Percentiles rank a stretch among this genome's conserved stretches.
Evolutionary conservation across 2,888 invertebrate genomes (phyloP).

Genomic region (Nymphalis polychloros): DNA sequence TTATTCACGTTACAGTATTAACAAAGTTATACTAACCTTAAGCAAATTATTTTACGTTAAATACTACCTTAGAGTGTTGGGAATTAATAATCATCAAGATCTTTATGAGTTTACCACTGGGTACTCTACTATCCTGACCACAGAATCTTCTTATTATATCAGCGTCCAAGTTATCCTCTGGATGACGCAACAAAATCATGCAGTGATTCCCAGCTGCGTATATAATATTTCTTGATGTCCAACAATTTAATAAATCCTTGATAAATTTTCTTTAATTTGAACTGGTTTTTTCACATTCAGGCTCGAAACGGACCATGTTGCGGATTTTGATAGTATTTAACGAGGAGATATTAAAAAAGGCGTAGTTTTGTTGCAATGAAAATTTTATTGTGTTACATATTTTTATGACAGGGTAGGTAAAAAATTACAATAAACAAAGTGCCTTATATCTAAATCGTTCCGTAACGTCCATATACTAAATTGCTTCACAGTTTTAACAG

Average conservation of each 20-base stretch:
- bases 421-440: background rate
- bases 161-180: background rate
- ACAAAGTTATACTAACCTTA: constrained; percentile 8
- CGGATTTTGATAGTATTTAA: background rate
- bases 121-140: constrained; percentile 3
- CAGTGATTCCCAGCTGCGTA: background rate
- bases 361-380: constrained; percentile 2
- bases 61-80: constrained; percentile 13
- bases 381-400: background rate
- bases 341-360: constrained; percentile 1
- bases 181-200: constrained; percentile 11
- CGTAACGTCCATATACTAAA: background rate
- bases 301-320: no score
- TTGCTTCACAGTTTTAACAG: background rate
- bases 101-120: constrained; percentile 7
- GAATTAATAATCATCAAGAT: constrained; percentile 2
- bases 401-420: constrained; percentile 1
- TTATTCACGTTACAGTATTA: constrained; percentile 4
- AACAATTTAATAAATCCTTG: constrained; percentile 6
- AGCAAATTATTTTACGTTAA: constrained; percentile 1
- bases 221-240: constrained; percentile 13
- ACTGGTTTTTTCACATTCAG: no score
- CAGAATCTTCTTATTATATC: constrained; percentile 10
- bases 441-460: constrained; percentile 5
- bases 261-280: background rate